Base-by-base conservation (phyloP, 2,113 vertebrate species). In the Smithornis capensis region DNA sequence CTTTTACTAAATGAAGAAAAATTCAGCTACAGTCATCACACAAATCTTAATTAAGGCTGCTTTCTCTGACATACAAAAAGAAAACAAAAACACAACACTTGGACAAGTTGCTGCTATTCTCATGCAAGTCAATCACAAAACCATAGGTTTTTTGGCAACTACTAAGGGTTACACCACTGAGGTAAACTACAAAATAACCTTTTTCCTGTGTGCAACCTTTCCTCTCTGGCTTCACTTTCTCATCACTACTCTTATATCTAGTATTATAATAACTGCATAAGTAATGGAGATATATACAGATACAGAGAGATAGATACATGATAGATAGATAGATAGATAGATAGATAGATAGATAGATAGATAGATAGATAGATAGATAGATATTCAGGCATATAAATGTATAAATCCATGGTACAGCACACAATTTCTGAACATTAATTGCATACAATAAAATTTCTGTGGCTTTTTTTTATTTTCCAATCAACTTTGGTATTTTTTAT, bases 21-120 rank as follows among this genome's bases (percentile, higher is more conserved):
- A 93, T 57, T 93, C 78, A 93, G 69, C 78, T 83, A 28, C 71
- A 90, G 75, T 85, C 82, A 94, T 91, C 88, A 90, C 75, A 94
- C 78, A 94, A 91, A 94, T 96, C 94, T 96, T 95, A 95, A 96
- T 95, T 90, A 94, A 91, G 55, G 37, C 28, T 82, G 47, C 40
- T 93, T 84, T 62, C 62, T 94, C 55, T 93, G 70, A 85, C 77
- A 68, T 68, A 83, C 53, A 90, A 94, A 92, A 87, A 52, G 49
- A 75, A 96, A 92, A 92, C 57, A 87, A 83, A 96, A 93, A 5
- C 86, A 81, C 25, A 76, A 14, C 10, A 40, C 45, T 82, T 79
- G 19, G 57, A 93, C 24, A 73, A 85, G 42, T 69, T 73, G 57
- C n/a, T 84, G 37, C 31, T 87, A 14, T 82, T 90, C 73, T 90